Evolutionary conservation across 2,888 invertebrate genomes (phyloP), one percentile per base, ranked within the genome.

Genomic region (Prostheceraeus crozeri): DNA sequence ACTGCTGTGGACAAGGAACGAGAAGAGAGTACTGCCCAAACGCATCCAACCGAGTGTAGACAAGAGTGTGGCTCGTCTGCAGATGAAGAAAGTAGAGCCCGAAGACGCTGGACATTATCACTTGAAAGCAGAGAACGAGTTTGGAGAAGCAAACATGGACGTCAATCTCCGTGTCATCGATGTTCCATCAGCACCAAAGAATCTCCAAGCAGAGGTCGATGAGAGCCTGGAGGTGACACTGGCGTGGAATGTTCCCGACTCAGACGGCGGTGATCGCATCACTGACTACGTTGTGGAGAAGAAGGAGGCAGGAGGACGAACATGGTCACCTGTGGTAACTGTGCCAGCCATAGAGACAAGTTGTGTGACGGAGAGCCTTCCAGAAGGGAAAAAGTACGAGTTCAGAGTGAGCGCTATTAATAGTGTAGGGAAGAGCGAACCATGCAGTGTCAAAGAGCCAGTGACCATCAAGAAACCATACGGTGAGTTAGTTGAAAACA

Each of bases 401-500:
- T 89, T 90, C 82, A 81, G 89, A 63, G 83, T 91, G 14, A 83
- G 84, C 68, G 89, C 89, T 1, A 84, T 84, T 66, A 91, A 91
- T 76, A 84, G 85, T 14, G 83, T 87, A 55, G 90, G 90, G 8
- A 79, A 80, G 48, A 87, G 89, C 35, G 86, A 87, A 67, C 85
- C 87, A 10, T 79, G 85, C 46, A 84, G 86, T 73, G 87, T 89
- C 6, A 68, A 69, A 4, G 84, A 84, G 63, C 80, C 85, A 0
- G 83, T 89, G 30, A 80, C 83, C 6, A 8, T 51, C 10, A 51
- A 51, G 51, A 23, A 19, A 51, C 51, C 51, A 10, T 51, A 51
- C 14, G 51, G 27, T 51, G 25, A 8, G 27, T 27, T 40, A 23
- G 6, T 4, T n/a, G n/a, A n/a, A n/a, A n/a, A n/a, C n/a, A n/a